Percentiles rank a stretch among this genome's conserved stretches.
Evolutionary conservation across 2,888 invertebrate species (phyloP).

Genomic region (Cerastis leucographa): DNA sequence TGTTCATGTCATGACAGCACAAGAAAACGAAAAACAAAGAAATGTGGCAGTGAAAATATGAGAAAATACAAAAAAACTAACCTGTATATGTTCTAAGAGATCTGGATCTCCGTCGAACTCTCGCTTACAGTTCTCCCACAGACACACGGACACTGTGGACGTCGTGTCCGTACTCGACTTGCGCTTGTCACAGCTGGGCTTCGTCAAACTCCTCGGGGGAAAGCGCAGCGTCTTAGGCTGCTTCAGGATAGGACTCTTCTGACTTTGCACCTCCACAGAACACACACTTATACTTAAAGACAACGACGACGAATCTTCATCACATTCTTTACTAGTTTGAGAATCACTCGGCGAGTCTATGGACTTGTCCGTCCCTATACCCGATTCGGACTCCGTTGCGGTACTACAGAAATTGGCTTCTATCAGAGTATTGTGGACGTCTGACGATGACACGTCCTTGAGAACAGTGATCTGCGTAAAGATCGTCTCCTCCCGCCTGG

Average conservation of each 20-base stretch:
- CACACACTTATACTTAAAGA: constrained; percentile 86
- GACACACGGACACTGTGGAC: constrained; percentile 91
- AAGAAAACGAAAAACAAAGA: background rate
- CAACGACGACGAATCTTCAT: constrained; percentile 87
- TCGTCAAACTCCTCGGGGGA: constrained; percentile 91
- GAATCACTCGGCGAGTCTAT: constrained; percentile 88
- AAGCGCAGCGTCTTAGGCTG: constrained; percentile 96
- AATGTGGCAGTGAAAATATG: background rate
- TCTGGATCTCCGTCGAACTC: constrained; percentile 95
- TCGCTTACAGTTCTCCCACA: constrained; percentile 95
- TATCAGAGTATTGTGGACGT: constrained; percentile 86
- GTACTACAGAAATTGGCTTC: constrained; percentile 86
- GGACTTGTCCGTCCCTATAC: constrained; percentile 88
- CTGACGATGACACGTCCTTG: constrained; percentile 85
- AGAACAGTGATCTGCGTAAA: constrained; percentile 88
- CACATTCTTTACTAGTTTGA: constrained; percentile 87
- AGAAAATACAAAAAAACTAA: constrained; percentile 75
- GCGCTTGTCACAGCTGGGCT: constrained; percentile 79
- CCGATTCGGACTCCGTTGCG: constrained; percentile 87
- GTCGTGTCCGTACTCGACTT: constrained; percentile 86
- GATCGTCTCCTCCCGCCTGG: constrained; percentile 85
- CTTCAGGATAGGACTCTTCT: constrained; percentile 94
- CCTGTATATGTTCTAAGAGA: constrained; percentile 97
- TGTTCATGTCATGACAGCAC: background rate
- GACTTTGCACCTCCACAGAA: constrained; percentile 84